phyloP scores from a whole-genome alignment of 23 tunicate genomes.

The Phallusia fumigata region DNA sequence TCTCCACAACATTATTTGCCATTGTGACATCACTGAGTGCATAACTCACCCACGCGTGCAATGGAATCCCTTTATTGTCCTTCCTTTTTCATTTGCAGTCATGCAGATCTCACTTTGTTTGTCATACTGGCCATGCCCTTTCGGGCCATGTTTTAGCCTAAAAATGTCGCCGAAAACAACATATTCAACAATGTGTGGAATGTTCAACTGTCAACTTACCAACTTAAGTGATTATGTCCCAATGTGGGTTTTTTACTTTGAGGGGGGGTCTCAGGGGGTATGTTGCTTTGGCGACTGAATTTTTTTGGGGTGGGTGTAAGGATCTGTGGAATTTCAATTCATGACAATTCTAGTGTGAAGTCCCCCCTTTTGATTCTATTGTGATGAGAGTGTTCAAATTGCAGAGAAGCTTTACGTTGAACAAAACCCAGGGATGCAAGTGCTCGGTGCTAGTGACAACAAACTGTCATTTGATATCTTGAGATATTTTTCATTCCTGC shows the following conservation, averaged over 20 bases:
- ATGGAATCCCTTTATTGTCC: slow-evolving; percentile 17
- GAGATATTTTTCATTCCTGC: no score
- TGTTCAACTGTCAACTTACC: neutral
- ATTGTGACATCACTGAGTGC: slow-evolving; percentile 10
- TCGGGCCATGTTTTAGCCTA: neutral
- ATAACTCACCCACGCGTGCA: neutral
- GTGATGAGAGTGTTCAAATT: neutral
- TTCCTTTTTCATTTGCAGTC: slow-evolving; percentile 5
- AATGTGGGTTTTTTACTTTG: neutral
- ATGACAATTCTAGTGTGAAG: neutral
- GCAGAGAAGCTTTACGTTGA: no score
- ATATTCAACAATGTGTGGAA: neutral
- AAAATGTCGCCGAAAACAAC: slow-evolving; percentile 7
- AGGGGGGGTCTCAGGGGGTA: neutral
- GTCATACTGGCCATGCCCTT: neutral
- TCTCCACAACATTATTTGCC: neutral
- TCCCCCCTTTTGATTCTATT: neutral
- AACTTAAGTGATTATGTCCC: neutral
- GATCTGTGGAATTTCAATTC: neutral
- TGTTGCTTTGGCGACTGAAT: neutral
- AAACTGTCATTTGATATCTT: no score
- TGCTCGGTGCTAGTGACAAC: no score
- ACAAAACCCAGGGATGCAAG: no score
- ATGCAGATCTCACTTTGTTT: slow-evolving; percentile 21
- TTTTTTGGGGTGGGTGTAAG: neutral